These are phyloP conservation scores for Sinosuthora webbiana DNA, from an alignment of 2,113 vertebrate species.

Conservation along the genomic window DNA sequence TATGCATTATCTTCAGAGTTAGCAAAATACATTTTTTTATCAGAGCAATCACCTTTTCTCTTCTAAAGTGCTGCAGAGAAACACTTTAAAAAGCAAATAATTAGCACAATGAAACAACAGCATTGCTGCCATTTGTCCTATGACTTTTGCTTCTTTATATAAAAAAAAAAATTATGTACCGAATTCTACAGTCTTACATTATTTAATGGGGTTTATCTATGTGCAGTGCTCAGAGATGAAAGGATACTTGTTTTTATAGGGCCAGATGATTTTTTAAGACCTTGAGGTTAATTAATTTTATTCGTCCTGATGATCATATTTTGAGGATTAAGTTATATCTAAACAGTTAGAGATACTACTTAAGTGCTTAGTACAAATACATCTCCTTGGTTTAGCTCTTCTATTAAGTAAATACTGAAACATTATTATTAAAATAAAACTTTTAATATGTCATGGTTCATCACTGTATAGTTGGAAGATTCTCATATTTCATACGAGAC, in stretches of 20 bases:
- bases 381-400: not conserved
- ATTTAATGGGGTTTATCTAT: not conserved
- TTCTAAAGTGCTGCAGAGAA: not conserved
- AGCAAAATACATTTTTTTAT: not conserved
- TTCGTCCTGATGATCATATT: not conserved
- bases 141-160: not conserved
- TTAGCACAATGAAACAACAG: not conserved
- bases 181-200: not conserved
- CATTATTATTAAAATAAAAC: not conserved
- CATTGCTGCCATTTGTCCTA: not conserved
- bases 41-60: not conserved
- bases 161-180: not conserved
- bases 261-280: not conserved
- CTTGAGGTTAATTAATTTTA: not conserved
- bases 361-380: not conserved
- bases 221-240: not conserved
- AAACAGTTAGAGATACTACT: not conserved
- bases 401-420: not conserved
- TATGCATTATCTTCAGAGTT: not conserved
- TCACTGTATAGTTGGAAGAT: not conserved
- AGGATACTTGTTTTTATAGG: not conserved
- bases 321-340: not conserved
- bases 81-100: not conserved
- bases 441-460: not conserved
- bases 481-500: not conserved